A percentile compares a stretch with the other conserved stretches of the same genome.
Evolutionary conservation across 2,888 invertebrate species (phyloP).

Genomic region (Alsophila aescularia): DNA sequence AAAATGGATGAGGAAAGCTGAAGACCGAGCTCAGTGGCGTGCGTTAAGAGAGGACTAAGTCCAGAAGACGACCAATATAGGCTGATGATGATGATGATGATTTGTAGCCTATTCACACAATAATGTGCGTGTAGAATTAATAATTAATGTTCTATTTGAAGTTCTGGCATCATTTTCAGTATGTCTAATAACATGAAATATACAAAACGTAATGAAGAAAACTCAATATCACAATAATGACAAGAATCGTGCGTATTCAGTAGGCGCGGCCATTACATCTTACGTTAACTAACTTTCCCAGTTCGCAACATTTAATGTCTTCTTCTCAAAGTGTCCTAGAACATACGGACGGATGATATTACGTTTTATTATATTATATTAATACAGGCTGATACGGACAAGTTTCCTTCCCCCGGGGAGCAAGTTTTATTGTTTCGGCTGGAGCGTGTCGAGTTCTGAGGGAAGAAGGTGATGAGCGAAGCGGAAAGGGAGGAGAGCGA

Average conservation of each 20-base stretch:
- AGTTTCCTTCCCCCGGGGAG: constrained; percentile 33
- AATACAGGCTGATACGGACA: constrained; percentile 36
- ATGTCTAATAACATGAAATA: too few species aligned
- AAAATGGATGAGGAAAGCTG: too few species aligned
- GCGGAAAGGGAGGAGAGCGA: neutral
- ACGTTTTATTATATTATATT: constrained; percentile 33
- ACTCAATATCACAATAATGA: too few species aligned
- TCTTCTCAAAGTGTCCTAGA: constrained; percentile 1
- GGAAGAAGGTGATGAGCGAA: constrained; percentile 1
- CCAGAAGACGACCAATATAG: too few species aligned
- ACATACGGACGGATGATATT: constrained; percentile 22
- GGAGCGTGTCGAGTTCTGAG: constrained; percentile 22
- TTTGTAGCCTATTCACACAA: too few species aligned
- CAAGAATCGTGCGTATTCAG: neutral
- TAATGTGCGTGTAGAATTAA: too few species aligned
- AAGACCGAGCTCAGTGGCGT: too few species aligned
- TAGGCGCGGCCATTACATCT: neutral
- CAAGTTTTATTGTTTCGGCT: constrained; percentile 53
- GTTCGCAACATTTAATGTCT: constrained; percentile 2
- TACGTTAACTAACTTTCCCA: neutral
- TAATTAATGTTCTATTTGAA: too few species aligned
- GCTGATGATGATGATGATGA: too few species aligned
- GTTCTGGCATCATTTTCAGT: too few species aligned
- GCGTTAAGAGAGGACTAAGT: too few species aligned
- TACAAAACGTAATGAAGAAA: too few species aligned